Evolutionary conservation across 2,888 invertebrate genomes (phyloP).

Genomic region (Callimorpha dominula): DNA sequence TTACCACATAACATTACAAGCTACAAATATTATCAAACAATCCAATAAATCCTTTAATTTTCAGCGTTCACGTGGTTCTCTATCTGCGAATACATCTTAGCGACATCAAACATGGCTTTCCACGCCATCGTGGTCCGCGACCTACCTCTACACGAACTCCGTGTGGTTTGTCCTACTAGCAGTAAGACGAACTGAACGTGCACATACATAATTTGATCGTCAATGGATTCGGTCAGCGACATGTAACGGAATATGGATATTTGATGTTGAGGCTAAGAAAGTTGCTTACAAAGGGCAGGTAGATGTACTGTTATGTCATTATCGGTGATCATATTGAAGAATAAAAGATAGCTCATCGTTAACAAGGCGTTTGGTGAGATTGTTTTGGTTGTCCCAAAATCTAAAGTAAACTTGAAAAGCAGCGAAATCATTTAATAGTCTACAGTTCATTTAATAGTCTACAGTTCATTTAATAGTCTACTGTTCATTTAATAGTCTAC

Average conservation of each 20-base stretch:
- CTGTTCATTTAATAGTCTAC: neutral
- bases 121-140: conserved; percentile 95
- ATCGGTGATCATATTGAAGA: conserved; percentile 15
- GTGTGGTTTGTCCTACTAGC: conserved; percentile 87
- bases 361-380: conserved; percentile 10
- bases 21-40: neutral
- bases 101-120: conserved; percentile 96
- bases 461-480: neutral
- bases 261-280: conserved; percentile 31
- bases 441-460: neutral
- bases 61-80: conserved; percentile 98
- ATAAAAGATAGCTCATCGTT: conserved; percentile 16
- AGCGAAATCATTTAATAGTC: neutral
- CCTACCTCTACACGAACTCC: conserved; percentile 93
- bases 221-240: conserved; percentile 46
- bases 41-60: conserved; percentile 55
- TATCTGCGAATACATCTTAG: conserved; percentile 96
- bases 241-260: conserved; percentile 49
- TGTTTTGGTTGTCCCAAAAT: neutral
- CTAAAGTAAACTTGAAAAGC: neutral
- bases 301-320: conserved; percentile 20
- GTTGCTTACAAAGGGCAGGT: conserved; percentile 19
- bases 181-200: conserved; percentile 76
- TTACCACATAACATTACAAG: no score
- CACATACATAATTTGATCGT: conserved; percentile 43